Evolutionary conservation across 2,113 vertebrate species (phyloP), one percentile per base, ranked within the genome.

Genomic region (Tringa solitaria): DNA sequence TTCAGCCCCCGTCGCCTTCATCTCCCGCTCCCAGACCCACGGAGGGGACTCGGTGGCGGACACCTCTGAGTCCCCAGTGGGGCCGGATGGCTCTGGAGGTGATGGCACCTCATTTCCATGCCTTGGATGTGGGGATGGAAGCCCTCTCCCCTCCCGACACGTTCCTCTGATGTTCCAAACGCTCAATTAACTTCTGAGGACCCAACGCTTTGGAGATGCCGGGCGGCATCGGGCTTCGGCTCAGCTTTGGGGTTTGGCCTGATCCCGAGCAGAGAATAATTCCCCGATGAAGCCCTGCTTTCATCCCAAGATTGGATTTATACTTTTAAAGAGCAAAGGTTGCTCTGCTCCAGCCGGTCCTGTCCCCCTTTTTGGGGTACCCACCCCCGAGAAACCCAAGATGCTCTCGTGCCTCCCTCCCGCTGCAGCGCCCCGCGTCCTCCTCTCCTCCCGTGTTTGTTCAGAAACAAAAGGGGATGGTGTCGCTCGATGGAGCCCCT

Each of bases 51-150:
- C 1, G 4, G 46, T 51, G 75, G 35, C 23, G 14, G 70, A 48
- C 43, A 7, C 23, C 2, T 2, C 16, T 1, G 4, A 10, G 35
- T 68, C 41, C 41, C 59, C 77, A 27, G 50, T 0, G 1, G 0
- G 0, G 13, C 24, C 1, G 9, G 61, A 28, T 39, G 67, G 41
- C 54, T 63, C 67, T 61, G 50, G 18, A 1, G 2, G 12, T 33
- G 46, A 28, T 21, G 50, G 26, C 48, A 6, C 13, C 77, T 82
- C 70, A 48, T 86, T 95, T 57, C 86, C 65, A 46, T 27, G 63
- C 70, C 82, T 60, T 26, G 32, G 63, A 74, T 53, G 75, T 0
- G 1, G 53, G 30, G 39, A 33, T 14, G 72, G 59, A 50, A 57
- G 33, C 0, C 6, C 28, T 84, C 21, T 41, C 46, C 50, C 37